Evolutionary conservation across 2,113 vertebrate species (phyloP).

Genomic region (Boulengeromyrus knoepffleri): DNA sequence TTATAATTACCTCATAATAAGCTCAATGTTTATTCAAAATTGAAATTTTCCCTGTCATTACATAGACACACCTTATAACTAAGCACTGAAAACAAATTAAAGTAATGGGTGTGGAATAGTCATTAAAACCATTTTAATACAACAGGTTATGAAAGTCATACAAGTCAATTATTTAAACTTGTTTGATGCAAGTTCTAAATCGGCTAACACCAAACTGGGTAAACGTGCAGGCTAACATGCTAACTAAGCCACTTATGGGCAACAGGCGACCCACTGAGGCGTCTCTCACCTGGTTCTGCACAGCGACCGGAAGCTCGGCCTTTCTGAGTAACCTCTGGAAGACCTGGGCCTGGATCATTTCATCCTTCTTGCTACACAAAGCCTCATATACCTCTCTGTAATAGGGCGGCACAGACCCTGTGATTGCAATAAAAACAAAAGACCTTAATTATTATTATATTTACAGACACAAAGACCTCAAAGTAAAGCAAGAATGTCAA

Average conservation of each 20-base stretch:
- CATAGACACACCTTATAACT: neutral
- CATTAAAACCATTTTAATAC: neutral
- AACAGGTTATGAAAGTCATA: neutral
- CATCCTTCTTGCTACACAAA: constrained; percentile 56
- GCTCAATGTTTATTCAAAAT: neutral
- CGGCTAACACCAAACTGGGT: neutral
- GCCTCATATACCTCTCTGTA: constrained; percentile 67
- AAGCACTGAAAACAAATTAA: neutral
- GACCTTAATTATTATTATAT: neutral
- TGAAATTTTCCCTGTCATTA: neutral
- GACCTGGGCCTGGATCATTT: neutral
- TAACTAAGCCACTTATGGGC: neutral
- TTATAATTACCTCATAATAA: neutral
- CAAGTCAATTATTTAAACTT: neutral
- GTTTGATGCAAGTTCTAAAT: neutral
- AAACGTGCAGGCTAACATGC: neutral
- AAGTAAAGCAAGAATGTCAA: neutral
- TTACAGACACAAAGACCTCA: neutral
- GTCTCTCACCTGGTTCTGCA: constrained; percentile 53
- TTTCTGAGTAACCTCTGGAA: constrained; percentile 47
- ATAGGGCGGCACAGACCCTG: constrained; percentile 67
- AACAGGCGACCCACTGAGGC: neutral
- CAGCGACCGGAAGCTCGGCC: constrained; percentile 48
- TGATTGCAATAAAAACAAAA: constrained; percentile 31
- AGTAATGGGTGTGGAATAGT: neutral